These are phyloP conservation scores for Portevinia maculata DNA, from an alignment of 2,888 invertebrate genomes.

Conservation along the genomic window DNA sequence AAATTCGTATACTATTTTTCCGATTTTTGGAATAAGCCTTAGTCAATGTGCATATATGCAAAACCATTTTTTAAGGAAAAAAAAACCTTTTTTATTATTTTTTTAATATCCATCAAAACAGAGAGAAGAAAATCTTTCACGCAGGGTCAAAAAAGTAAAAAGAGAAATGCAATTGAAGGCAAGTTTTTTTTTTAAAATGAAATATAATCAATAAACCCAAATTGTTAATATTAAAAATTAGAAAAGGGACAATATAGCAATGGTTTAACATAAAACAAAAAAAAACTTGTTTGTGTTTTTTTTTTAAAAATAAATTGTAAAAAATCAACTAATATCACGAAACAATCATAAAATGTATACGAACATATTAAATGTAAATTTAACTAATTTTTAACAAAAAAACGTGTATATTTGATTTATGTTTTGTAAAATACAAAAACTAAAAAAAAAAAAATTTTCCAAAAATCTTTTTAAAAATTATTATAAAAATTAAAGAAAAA, in stretches of 20 bases:
- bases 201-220: conserved; percentile 23
- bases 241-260: conserved; percentile 82
- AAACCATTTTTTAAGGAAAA: conserved; percentile 47
- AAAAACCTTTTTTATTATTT: conserved; percentile 12
- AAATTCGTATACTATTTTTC: conserved; percentile 71
- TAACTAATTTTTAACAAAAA: conserved; percentile 57
- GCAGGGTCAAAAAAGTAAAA: conserved; percentile 46
- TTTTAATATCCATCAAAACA: conserved; percentile 35
- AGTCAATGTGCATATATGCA: conserved; percentile 70
- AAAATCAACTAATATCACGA: conserved; percentile 69
- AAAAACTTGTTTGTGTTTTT: conserved; percentile 15
- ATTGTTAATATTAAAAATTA: conserved; percentile 48
- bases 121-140: conserved; percentile 51
- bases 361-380: conserved; percentile 70
- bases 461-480: conserved; percentile 65
- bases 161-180: conserved; percentile 29
- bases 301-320: conserved; percentile 42
- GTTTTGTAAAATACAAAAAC: conserved; percentile 37
- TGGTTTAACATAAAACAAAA: conserved; percentile 43
- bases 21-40: conserved; percentile 74
- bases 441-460: conserved; percentile 42
- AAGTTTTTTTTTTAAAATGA: conserved; percentile 26
- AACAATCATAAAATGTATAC: conserved; percentile 75
- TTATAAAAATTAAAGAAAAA: conserved; percentile 40
- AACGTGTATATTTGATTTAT: conserved; percentile 57